Percentiles rank a stretch among this genome's conserved stretches.
These are phyloP conservation scores for Amphiprion percula DNA, from an alignment of 2,113 vertebrate genomes.

Conservation along the genomic window DNA sequence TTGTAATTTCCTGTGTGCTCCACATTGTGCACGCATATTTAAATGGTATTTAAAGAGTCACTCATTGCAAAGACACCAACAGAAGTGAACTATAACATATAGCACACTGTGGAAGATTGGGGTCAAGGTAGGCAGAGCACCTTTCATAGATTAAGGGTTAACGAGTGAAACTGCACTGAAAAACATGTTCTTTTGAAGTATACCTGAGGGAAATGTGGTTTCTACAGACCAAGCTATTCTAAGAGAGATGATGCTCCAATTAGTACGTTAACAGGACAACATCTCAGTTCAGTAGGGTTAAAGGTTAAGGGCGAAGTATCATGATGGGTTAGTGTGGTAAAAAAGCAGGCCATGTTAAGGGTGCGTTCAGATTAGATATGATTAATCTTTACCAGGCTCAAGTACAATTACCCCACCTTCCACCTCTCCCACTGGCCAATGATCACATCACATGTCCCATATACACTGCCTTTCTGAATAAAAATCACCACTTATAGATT, in stretches of 20 bases:
- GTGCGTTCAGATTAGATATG: too few relatives aligned
- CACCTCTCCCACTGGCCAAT: too few relatives aligned
- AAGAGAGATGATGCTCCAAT: not conserved
- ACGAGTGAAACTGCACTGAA: slow-evolving; percentile 1
- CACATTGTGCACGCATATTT: not conserved
- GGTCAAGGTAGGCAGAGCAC: not conserved
- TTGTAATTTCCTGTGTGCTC: not conserved
- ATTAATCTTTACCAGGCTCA: too few relatives aligned
- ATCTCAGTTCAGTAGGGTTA: not conserved
- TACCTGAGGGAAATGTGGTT: not conserved
- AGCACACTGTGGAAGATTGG: not conserved
- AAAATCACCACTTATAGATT: too few relatives aligned
- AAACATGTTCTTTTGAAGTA: not conserved
- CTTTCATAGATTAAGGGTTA: not conserved
- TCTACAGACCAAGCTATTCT: not conserved
- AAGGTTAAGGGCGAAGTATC: not conserved
- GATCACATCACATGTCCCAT: too few relatives aligned
- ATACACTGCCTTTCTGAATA: too few relatives aligned
- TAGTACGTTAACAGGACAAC: slow-evolving; percentile 11
- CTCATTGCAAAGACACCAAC: slow-evolving; percentile 12
- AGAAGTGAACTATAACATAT: not conserved
- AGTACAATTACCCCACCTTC: too few relatives aligned
- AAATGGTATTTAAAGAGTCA: not conserved
- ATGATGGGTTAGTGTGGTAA: not conserved
- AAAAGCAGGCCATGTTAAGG: not conserved